phyloP scores from a whole-genome alignment of 2,113 vertebrate species.

The Ornithorhynchus anatinus region DNA sequence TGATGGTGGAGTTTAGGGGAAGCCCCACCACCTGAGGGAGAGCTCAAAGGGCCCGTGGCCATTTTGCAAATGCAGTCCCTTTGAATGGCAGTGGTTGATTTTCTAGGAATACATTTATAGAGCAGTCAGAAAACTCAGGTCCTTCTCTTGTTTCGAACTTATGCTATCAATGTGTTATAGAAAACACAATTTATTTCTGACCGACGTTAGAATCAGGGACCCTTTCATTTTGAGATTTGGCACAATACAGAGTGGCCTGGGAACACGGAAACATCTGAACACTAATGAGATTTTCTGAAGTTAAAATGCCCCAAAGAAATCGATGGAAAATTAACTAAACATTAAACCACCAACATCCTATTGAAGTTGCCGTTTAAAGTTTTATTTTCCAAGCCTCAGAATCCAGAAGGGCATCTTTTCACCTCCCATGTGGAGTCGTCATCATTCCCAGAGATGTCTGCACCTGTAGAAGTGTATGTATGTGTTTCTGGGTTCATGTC shows the following conservation, averaged over 20 bases:
- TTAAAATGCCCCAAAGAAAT: constrained; percentile 23
- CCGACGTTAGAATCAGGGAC: not conserved
- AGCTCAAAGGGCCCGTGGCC: rapidly evolving
- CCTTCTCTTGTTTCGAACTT: not conserved
- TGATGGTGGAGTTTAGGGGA: no score
- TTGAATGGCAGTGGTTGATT: rapidly evolving
- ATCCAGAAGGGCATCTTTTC: not conserved
- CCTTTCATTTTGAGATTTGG: rapidly evolving
- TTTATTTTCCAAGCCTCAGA: constrained; percentile 18
- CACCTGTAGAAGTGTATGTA: not conserved
- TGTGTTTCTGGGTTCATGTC: no score
- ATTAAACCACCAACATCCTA: constrained; percentile 3
- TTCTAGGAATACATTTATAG: not conserved
- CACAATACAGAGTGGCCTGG: not conserved
- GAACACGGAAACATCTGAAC: not conserved
- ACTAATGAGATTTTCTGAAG: constrained; percentile 31
- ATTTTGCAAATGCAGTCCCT: not conserved
- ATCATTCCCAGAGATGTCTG: not conserved
- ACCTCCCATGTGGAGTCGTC: not conserved
- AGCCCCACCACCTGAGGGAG: not conserved
- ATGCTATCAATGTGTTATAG: not conserved
- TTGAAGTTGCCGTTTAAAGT: constrained; percentile 26
- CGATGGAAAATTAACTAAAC: constrained; percentile 12
- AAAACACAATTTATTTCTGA: not conserved
- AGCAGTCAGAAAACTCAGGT: not conserved